Evolutionary conservation across 2,113 vertebrate species (phyloP).

Genomic region (Pycnonotus jocosus): DNA sequence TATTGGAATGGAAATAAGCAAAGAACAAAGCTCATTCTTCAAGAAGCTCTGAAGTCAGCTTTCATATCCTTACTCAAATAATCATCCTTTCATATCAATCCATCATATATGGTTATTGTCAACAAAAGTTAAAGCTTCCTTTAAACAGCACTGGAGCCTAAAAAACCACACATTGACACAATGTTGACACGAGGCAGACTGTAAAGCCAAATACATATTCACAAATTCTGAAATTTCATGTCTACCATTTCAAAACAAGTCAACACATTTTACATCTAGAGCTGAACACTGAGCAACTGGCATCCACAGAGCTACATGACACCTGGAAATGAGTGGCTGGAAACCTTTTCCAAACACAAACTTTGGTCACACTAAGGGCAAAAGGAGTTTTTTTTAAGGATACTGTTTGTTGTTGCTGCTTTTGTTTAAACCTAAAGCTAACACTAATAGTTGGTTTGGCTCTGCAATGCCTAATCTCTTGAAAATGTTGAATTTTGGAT

Average conservation of each 20-base stretch:
- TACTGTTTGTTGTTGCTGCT: not conserved
- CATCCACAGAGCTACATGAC: fast-evolving
- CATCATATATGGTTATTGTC: not conserved
- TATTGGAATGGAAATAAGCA: not conserved
- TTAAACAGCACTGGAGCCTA: not conserved
- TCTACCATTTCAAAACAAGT: not conserved
- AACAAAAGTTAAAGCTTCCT: not conserved
- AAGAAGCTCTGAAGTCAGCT: not conserved
- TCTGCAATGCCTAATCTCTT: not conserved
- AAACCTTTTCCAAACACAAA: not conserved
- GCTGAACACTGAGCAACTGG: not conserved
- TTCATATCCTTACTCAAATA: not conserved
- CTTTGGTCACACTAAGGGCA: not conserved
- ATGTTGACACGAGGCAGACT: not conserved
- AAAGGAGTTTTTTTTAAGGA: not conserved
- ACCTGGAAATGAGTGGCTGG: not conserved
- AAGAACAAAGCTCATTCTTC: not conserved
- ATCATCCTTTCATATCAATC: not conserved
- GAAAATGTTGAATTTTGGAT: not conserved
- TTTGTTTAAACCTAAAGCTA: not conserved
- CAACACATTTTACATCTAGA: not conserved
- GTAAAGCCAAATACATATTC: not conserved
- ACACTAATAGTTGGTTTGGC: not conserved
- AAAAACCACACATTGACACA: not conserved
- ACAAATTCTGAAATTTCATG: not conserved